phyloP scores from a whole-genome alignment of 2,797 vertebrate species.

The Alfaro cultratus region DNA sequence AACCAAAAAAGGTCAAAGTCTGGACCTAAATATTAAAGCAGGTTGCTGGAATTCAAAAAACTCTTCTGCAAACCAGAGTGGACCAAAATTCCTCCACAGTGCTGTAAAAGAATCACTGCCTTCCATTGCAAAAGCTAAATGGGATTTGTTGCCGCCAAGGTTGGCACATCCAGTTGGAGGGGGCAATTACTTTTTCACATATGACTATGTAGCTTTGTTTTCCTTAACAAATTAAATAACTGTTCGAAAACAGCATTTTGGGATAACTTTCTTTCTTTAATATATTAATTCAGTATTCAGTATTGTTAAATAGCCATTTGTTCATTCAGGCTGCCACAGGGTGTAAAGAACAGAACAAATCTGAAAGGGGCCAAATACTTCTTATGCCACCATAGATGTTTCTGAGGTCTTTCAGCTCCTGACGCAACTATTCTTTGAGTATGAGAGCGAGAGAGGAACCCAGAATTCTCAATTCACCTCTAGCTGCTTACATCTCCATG shows the following conservation, averaged over 20 bases:
- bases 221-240: background rate
- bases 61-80: background rate
- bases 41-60: background rate
- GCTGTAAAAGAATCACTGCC: background rate
- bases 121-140: background rate
- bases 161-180: background rate
- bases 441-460: conserved; percentile 46
- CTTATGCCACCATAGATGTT: background rate
- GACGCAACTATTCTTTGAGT: conserved; percentile 54
- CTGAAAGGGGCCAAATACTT: background rate
- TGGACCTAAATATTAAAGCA: background rate
- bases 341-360: background rate
- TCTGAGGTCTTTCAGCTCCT: conserved; percentile 60
- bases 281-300: background rate
- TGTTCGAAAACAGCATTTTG: background rate
- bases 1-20: background rate
- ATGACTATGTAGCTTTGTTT: background rate
- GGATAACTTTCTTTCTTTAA: background rate
- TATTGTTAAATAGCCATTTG: background rate
- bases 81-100: background rate
- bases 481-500: conserved; percentile 68
- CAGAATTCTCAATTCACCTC: conserved; percentile 65
- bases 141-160: background rate
- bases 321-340: background rate
- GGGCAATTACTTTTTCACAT: background rate